Conservation (phyloP, 2,113 vertebrate genomes). For the Cathartes aura region DNA sequence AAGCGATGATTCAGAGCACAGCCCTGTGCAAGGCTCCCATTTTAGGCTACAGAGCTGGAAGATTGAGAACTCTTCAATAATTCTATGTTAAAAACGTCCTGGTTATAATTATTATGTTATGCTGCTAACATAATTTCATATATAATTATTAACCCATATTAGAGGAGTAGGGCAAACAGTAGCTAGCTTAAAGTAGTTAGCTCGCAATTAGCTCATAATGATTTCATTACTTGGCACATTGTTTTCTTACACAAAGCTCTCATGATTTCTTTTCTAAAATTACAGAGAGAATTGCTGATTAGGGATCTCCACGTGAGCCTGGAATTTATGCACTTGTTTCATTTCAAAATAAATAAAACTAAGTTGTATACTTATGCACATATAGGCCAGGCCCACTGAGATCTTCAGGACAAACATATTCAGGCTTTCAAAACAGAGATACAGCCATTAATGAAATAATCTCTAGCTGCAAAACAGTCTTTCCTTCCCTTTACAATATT, state of each 20-base stretch:
- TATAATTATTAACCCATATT: conserved; percentile 2
- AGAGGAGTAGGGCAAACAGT: conserved; percentile 1
- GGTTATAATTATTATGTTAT: conserved; percentile 13
- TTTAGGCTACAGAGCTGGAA: background rate
- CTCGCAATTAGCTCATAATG: conserved; percentile 33
- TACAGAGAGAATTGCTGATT: conserved; percentile 61
- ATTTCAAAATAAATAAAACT: conserved; percentile 61
- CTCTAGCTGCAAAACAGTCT: conserved; percentile 24
- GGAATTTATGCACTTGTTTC: conserved; percentile 65
- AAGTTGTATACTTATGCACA: conserved; percentile 65
- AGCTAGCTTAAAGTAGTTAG: conserved; percentile 32
- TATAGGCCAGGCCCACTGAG: conserved; percentile 69
- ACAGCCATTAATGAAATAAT: conserved; percentile 26
- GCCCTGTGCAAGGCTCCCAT: background rate
- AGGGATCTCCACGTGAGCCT: conserved; percentile 37
- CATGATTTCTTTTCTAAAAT: conserved; percentile 31
- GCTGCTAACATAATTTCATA: conserved; percentile 1
- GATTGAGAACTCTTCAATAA: background rate
- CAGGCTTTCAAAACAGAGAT: conserved; percentile 52
- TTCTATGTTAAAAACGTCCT: background rate
- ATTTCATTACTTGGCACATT: conserved; percentile 45
- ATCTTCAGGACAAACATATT: conserved; percentile 37
- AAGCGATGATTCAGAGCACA: conserved; percentile 11
- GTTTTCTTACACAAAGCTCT: conserved; percentile 33
- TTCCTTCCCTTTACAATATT: background rate